Percentiles rank a stretch among this genome's conserved stretches.
Conservation (phyloP, 2,888 invertebrate genomes). For the Melipona beecheii region DNA sequence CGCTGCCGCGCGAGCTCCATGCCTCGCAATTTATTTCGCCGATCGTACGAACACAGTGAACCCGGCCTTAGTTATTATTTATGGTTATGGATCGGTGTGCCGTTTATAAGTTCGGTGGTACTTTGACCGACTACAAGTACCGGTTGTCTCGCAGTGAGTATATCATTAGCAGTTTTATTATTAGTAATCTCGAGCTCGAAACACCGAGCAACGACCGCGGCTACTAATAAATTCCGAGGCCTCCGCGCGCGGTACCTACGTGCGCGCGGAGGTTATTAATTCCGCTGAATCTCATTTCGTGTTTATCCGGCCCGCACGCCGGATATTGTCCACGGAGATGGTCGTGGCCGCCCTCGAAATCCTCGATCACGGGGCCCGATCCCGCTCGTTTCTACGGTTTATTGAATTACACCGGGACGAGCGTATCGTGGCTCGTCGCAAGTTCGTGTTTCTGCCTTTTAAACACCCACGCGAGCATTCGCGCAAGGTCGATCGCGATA, state of each 20-base stretch:
- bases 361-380: slow-evolving; percentile 10
- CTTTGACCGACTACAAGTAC: slow-evolving; percentile 70
- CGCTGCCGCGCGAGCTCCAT: slow-evolving; percentile 2
- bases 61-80: slow-evolving; percentile 66
- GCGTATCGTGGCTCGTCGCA: neutral
- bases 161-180: slow-evolving; percentile 71
- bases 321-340: neutral
- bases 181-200: slow-evolving; percentile 58
- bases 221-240: slow-evolving; percentile 56
- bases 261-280: slow-evolving; percentile 58
- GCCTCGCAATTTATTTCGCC: slow-evolving; percentile 64
- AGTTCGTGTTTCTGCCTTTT: neutral
- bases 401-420: slow-evolving; percentile 36
- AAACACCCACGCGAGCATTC: slow-evolving; percentile 37
- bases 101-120: slow-evolving; percentile 70
- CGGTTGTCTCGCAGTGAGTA: slow-evolving; percentile 69
- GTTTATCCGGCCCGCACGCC: neutral
- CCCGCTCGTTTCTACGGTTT: slow-evolving; percentile 31
- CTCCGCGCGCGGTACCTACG: slow-evolving; percentile 6
- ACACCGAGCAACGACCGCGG: slow-evolving; percentile 52
- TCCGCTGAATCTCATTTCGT: slow-evolving; percentile 46
- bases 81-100: slow-evolving; percentile 65
- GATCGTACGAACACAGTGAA: slow-evolving; percentile 58
- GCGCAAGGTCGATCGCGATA: slow-evolving; percentile 55
- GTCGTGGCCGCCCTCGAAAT: slow-evolving; percentile 3